Evolutionary conservation across 2,888 invertebrate genomes (phyloP), one percentile per base, ranked within the genome.

Genomic region (Choristoneura rosaceana): DNA sequence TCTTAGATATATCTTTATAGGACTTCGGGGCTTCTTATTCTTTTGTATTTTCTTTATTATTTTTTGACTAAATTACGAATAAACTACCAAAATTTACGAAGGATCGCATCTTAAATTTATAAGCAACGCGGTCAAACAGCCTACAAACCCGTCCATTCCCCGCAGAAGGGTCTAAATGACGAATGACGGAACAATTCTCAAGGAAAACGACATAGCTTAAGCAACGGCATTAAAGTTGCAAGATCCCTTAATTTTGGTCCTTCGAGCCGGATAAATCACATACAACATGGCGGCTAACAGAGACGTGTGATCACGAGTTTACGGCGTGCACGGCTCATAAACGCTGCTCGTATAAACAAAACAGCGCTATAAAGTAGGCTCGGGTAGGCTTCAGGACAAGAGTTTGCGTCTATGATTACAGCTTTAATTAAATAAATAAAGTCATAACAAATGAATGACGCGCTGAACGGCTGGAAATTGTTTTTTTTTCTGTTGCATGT

Each of bases 261-360:
- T 71, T 68, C 67, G 67, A 67, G 66, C 71, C 62, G 62, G 67
- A 71, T 71, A 71, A 71, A 71, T 71, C 71, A 68, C 58, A 50
- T 50, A 50, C 64, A 71, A 71, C 52, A 68, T 59, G 64, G 60
- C 55, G 68, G 43, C 52, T 52, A 60, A 65, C 38, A 61, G 62
- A 70, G 74, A 74, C 70, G 62, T 66, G 69, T 74, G 74, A 74
- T 74, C 70, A 70, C 67, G 67, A 70, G 67, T 74, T 74, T 74
- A 74, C 74, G 74, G 41, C 64, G 12, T 68, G 47, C 55, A 58
- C 50, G 65, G 52, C 50, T 61, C 75, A 67, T 78, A 78, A 76
- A 76, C 66, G 74, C 65, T 45, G 59, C 50, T 73, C 75, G 66
- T 76, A 75, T 75, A 75, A 75, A 73, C 75, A 75, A 73, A 75